Evolutionary conservation across 1,140 invertebrate species (phyloP), one percentile per base, ranked within the genome.

Genomic region (Drosophila lacertosa): DNA sequence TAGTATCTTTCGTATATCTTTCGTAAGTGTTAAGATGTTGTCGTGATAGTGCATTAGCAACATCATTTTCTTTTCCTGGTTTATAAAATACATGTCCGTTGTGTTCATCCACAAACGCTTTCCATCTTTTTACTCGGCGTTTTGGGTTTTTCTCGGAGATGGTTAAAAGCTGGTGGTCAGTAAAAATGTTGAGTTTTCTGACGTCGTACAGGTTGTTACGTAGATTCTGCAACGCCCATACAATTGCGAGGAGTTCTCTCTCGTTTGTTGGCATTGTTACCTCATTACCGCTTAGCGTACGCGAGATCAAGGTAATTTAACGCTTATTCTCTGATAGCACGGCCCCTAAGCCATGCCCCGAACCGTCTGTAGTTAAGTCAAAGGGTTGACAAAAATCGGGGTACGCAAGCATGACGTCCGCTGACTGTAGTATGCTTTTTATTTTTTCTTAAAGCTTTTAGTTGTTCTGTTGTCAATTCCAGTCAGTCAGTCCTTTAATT

Each of bases 31-130:
- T 40, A 15, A 65, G 5, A 1, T 37, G 22, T 5, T 57, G 51
- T 20, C 62, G 39, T 9, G 39, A 65, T 9, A 44, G 22, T 10
- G 59, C 47, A n/a, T 44, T 24, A 9, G 59, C 59, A 9, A 51
- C 62, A 9, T 26, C 11, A 10, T 65, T 57, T 29, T 47, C 40
- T 24, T 54, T 64, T 2, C 64, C 42, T 2, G 42, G 42, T 33
- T 68, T 69, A n/a, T 69, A 73, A 54, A 73, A 29, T 3, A 63
- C n/a, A 3, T 69, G 32, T 4, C 26, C 24, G 3, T 2, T 24
- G 6, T 24, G 1, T 5, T 24, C 3, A 2, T 24, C 3, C 4
- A 24, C 6, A 5, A 4, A 1, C 1, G 24, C 24, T 5, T 24
- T 24, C 24, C 24, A 24, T 4, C 1, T 0, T 5, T 24, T 24